A percentile compares a stretch with the other conserved stretches of the same genome.
These are phyloP conservation scores for Corythaeola cristata DNA, from an alignment of 2,113 vertebrate species.

Conservation along the genomic window DNA sequence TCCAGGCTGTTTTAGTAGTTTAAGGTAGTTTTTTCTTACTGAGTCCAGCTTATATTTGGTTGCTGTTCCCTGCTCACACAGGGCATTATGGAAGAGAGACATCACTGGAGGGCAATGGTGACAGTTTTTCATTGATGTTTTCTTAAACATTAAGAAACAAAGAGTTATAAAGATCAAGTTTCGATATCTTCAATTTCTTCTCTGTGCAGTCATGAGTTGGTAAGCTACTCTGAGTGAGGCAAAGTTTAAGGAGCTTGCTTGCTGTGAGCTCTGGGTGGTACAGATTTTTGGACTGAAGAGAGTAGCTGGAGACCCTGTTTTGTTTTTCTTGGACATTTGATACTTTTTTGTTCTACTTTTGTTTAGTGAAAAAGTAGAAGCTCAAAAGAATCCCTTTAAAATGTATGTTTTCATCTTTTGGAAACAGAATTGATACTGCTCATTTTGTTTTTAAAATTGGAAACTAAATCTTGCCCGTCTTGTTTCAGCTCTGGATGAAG, in stretches of 20 bases:
- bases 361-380: background rate
- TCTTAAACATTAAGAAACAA: background rate
- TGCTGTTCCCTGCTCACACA: background rate
- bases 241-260: background rate
- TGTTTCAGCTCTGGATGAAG: slow-evolving; percentile 93
- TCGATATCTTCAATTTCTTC: background rate
- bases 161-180: background rate
- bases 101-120: background rate
- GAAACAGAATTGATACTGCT: background rate
- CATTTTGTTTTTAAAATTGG: background rate
- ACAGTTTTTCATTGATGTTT: background rate
- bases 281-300: background rate
- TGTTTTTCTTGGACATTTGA: background rate
- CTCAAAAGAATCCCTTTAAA: background rate
- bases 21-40: background rate
- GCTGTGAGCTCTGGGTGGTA: background rate
- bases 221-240: background rate
- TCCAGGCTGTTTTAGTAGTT: background rate
- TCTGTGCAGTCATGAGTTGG: background rate
- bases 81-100: background rate
- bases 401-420: background rate
- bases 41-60: background rate
- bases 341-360: background rate
- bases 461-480: slow-evolving; percentile 28
- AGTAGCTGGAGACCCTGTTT: background rate